Base-by-base conservation (phyloP, 2,888 invertebrate genomes). In the Idaea straminata region DNA sequence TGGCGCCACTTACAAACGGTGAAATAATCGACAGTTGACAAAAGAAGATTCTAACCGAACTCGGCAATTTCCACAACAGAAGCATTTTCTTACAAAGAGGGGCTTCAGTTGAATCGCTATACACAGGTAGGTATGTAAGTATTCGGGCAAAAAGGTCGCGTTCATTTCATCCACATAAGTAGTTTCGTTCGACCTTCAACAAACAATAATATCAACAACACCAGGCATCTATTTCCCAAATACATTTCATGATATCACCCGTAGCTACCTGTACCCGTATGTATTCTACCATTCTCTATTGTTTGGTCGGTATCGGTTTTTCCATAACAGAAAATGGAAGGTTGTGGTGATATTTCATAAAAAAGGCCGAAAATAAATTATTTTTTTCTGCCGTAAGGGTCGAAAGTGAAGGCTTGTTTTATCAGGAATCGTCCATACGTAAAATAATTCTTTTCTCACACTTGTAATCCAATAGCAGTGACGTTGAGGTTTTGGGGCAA, bases 271-370 rank as follows among this genome's bases (percentile, higher is more conserved):
- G 13, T 47, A 47, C 47, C 47, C 13, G 10, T 47, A 47, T 10
- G 47, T 10, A 47, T 47, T 6, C 47, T 47, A 47, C 47, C 47
- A 47, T 47, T 68, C 65, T 62, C 66, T 66, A 72, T 72, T 74
- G 70, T 73, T 73, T 70, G 72, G 63, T 61, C 63, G 64, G 69
- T 74, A 72, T 71, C 68, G 72, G 71, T 71, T 74, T 74, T 74
- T 73, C 70, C 69, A 74, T 74, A 72, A 73, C 73, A 67, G 69
- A 71, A 73, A 72, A 71, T 71, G 69, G 69, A 68, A 65, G 68
- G 66, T 65, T 65, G 69, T 69, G 72, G 47, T 68, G 69, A 72
- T 70, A 70, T 70, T 72, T 74, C 72, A 69, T 65, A 59, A 66
- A 69, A 71, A 64, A 68, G 62, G 63, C 68, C 68, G 61, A 62